These are phyloP conservation scores for Tetramorium alpestre DNA, from an alignment of 1,140 invertebrate genomes.

Conservation along the genomic window DNA sequence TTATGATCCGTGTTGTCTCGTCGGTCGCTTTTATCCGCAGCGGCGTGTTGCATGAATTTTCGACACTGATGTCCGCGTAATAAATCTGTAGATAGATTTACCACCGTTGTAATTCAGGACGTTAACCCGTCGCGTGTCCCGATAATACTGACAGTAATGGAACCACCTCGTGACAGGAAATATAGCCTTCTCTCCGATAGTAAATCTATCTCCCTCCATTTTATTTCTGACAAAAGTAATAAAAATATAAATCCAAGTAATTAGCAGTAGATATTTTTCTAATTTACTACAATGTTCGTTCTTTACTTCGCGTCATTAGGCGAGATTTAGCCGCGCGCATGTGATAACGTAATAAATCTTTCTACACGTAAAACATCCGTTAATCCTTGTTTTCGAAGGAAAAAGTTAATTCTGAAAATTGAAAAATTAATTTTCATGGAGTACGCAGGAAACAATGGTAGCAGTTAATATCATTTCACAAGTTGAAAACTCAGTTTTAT, in stretches of 20 bases:
- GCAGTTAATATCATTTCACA: neutral
- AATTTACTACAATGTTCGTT: neutral
- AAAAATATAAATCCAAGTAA: neutral
- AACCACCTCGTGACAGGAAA: conserved; percentile 17
- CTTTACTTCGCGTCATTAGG: neutral
- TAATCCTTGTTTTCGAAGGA: neutral
- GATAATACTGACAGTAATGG: conserved; percentile 15
- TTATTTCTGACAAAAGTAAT: neutral
- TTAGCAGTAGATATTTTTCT: neutral
- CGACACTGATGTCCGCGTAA: conserved; percentile 12
- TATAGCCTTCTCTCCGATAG: neutral
- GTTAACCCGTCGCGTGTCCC: conserved; percentile 51
- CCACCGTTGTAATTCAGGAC: conserved; percentile 30
- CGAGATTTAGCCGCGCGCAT: neutral
- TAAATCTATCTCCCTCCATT: neutral
- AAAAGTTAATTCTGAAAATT: conserved; percentile 2
- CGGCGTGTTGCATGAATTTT: conserved; percentile 7
- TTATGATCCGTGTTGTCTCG: neutral
- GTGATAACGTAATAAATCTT: neutral
- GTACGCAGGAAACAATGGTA: neutral
- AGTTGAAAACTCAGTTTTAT: neutral
- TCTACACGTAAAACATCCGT: neutral
- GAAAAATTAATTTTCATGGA: neutral
- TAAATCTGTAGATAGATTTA: conserved; percentile 39
- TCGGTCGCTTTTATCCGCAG: neutral